Evolutionary conservation across 2,888 invertebrate genomes (phyloP).

Genomic region (Xestia c-nigrum): DNA sequence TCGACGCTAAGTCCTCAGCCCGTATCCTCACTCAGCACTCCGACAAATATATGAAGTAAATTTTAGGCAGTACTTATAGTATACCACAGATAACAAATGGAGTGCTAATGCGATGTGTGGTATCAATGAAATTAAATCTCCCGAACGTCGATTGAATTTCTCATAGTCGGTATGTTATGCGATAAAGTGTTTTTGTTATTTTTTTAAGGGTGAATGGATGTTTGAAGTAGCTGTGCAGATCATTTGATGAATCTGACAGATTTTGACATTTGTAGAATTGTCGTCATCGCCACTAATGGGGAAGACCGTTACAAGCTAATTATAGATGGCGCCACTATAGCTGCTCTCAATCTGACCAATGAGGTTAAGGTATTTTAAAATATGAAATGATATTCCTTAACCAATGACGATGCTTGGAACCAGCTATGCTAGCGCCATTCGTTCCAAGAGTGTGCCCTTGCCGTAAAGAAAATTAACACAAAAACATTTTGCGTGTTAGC

Average conservation of each 20-base stretch:
- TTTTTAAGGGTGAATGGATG: not conserved
- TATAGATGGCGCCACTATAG: too few relatives aligned
- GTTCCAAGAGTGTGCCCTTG: too few relatives aligned
- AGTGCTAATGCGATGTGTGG: conserved; percentile 22
- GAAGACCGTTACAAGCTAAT: too few relatives aligned
- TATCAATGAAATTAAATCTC: not conserved
- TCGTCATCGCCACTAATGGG: not conserved
- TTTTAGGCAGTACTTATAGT: not conserved
- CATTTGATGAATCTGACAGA: not conserved
- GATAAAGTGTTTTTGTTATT: not conserved
- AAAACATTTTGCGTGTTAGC: conserved; percentile 8
- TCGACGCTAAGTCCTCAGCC: conserved; percentile 99
- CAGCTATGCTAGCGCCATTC: too few relatives aligned
- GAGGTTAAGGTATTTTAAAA: too few relatives aligned
- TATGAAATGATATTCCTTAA: too few relatives aligned
- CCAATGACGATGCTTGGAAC: too few relatives aligned
- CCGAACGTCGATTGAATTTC: not conserved
- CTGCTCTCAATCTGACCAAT: too few relatives aligned
- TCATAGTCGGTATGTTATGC: not conserved
- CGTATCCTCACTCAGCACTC: conserved; percentile 97
- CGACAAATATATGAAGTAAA: conserved; percentile 97
- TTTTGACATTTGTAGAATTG: not conserved
- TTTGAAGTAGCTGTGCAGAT: not conserved
- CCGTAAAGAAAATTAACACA: not conserved
- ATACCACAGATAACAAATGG: conserved; percentile 2